These are phyloP conservation scores for Bruchidius siliquastri DNA, from an alignment of 2,888 invertebrate species.

Conservation along the genomic window DNA sequence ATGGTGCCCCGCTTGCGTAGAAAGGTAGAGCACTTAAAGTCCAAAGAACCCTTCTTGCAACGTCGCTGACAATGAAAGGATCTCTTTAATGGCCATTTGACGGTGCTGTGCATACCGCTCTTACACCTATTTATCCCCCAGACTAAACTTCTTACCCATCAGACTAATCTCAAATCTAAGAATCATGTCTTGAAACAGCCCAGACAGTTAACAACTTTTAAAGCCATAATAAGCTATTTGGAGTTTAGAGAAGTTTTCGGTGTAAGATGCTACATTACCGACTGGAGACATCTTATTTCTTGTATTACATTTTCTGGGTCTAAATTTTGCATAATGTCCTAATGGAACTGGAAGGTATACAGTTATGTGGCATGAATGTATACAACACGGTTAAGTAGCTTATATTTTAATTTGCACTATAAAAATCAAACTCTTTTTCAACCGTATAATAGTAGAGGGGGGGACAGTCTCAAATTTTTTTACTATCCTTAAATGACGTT, in stretches of 20 bases:
- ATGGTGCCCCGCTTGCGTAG: no score
- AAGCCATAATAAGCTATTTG: neutral
- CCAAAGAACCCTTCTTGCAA: neutral
- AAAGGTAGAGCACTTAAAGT: no score
- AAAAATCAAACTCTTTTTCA: no score
- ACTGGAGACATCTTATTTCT: neutral
- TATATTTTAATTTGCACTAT: neutral
- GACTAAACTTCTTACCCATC: slow-evolving; percentile 17
- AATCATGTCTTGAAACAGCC: slow-evolving; percentile 27
- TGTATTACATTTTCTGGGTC: neutral
- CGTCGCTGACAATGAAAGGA: neutral
- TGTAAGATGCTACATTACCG: neutral
- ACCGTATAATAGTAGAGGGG: no score
- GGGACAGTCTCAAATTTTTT: no score
- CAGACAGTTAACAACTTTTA: neutral
- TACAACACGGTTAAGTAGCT: neutral
- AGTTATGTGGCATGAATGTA: neutral
- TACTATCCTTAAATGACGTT: no score
- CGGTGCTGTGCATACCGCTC: neutral
- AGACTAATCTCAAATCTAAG: slow-evolving; percentile 38
- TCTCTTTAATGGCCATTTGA: neutral
- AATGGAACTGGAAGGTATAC: neutral
- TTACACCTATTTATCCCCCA: slow-evolving; percentile 4
- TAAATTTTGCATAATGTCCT: neutral
- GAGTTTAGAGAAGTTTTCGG: neutral